phyloP scores from a whole-genome alignment of 1,140 invertebrate species.

The Centruroides sculpturatus region DNA sequence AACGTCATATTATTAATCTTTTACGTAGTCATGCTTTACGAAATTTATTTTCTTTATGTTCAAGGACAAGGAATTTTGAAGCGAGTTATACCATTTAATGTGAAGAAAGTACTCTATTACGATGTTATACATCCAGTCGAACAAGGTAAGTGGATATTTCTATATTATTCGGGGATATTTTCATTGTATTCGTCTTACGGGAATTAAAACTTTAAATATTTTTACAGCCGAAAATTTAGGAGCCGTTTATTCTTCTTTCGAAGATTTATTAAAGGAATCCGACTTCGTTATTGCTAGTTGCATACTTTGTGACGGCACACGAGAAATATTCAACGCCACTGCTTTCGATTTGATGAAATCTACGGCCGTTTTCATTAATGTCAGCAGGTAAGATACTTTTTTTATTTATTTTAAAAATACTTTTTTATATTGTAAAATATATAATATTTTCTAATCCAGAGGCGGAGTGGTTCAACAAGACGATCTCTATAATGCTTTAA shows the following conservation, averaged over 20 bases:
- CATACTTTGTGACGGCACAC: conserved; percentile 57
- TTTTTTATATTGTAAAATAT: background rate
- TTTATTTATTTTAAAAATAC: too few species aligned
- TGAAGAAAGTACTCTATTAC: conserved; percentile 6
- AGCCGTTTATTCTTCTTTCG: conserved; percentile 49
- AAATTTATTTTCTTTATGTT: conserved; percentile 10
- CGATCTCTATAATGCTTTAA: conserved; percentile 58
- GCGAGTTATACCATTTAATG: conserved; percentile 9
- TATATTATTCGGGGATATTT: background rate
- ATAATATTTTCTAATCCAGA: conserved; percentile 13
- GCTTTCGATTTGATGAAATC: conserved; percentile 70
- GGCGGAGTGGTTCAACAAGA: conserved; percentile 56
- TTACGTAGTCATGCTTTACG: background rate
- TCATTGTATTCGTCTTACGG: background rate
- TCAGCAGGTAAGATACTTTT: conserved; percentile 37
- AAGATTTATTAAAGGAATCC: conserved; percentile 49
- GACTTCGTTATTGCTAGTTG: conserved; percentile 61
- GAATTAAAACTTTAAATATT: background rate
- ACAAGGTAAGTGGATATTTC: conserved; percentile 3
- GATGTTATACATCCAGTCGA: conserved; percentile 8
- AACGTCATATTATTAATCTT: background rate
- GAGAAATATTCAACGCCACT: conserved; percentile 52
- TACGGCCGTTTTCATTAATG: conserved; percentile 70
- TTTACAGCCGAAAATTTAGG: conserved; percentile 37
- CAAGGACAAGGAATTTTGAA: conserved; percentile 14